A percentile compares a stretch with the other conserved stretches of the same genome.
phyloP scores from a whole-genome alignment of 2,888 invertebrate genomes.

The Ctenicera cuprea region DNA sequence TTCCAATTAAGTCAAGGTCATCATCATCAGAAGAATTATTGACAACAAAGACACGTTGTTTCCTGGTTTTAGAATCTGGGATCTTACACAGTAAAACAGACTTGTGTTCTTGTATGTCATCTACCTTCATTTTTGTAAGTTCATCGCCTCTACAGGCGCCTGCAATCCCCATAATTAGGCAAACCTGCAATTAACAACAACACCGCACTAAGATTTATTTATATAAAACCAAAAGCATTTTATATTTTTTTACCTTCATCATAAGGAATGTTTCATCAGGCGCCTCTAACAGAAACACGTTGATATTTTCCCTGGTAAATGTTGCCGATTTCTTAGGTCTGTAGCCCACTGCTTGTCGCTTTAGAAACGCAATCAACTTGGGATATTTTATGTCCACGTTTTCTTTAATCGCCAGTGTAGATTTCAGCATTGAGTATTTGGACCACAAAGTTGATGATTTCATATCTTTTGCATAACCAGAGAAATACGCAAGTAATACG shows the following conservation, averaged over 20 bases:
- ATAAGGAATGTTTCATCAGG: not conserved
- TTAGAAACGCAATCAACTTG: not conserved
- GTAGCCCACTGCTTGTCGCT: not conserved
- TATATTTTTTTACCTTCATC: not conserved
- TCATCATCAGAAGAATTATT: not conserved
- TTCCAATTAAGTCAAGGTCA: not conserved
- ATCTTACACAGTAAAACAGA: not conserved
- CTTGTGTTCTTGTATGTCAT: not conserved
- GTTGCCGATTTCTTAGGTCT: not conserved
- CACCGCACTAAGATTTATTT: too few relatives aligned
- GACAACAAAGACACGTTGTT: not conserved
- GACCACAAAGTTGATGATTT: not conserved
- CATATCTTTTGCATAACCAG: not conserved
- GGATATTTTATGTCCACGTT: not conserved
- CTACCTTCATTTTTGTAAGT: not conserved
- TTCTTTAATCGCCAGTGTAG: not conserved
- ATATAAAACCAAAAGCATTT: too few relatives aligned
- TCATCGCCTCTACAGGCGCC: not conserved
- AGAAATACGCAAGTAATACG: not conserved
- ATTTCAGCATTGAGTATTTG: not conserved
- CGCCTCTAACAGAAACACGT: not conserved
- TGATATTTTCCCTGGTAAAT: conserved; percentile 4
- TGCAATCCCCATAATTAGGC: not conserved
- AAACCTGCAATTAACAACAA: not conserved
- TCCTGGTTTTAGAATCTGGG: not conserved